These are phyloP conservation scores for Trichonephila clavata DNA, from an alignment of 1,140 invertebrate genomes.

Conservation along the genomic window DNA sequence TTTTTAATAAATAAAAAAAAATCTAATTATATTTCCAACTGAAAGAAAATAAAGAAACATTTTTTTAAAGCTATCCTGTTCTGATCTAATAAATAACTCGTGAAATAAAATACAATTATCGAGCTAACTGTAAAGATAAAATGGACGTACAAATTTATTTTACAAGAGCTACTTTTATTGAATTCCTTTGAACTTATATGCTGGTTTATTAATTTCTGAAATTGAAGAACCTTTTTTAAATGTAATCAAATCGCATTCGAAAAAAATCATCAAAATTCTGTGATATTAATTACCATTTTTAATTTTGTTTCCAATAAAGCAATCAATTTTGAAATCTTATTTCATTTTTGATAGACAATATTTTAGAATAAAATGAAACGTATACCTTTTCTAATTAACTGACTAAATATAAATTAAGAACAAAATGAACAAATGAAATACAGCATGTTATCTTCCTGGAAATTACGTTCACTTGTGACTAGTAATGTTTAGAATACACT, in stretches of 20 bases:
- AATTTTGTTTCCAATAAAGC: not conserved
- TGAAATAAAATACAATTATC: no score
- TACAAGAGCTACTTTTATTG: no score
- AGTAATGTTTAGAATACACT: not conserved
- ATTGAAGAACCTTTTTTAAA: no score
- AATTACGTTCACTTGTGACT: not conserved
- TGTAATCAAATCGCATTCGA: no score
- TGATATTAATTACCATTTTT: not conserved
- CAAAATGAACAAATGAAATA: not conserved
- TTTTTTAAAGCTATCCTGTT: no score
- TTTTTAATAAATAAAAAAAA: no score
- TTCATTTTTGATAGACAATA: not conserved
- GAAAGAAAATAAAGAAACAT: no score
- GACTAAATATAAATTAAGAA: not conserved
- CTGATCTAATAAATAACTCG: no score
- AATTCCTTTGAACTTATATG: not conserved
- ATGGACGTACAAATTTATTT: no score
- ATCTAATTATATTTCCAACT: no score
- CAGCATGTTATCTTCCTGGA: not conserved
- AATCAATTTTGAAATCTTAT: not conserved
- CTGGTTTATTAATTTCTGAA: not conserved
- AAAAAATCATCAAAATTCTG: not conserved
- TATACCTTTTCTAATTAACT: not conserved
- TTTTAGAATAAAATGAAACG: not conserved
- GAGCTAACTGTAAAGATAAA: no score